Evolutionary conservation across 2,113 vertebrate species (phyloP), one percentile per base, ranked within the genome.

Genomic region (Heteronetta atricapilla): DNA sequence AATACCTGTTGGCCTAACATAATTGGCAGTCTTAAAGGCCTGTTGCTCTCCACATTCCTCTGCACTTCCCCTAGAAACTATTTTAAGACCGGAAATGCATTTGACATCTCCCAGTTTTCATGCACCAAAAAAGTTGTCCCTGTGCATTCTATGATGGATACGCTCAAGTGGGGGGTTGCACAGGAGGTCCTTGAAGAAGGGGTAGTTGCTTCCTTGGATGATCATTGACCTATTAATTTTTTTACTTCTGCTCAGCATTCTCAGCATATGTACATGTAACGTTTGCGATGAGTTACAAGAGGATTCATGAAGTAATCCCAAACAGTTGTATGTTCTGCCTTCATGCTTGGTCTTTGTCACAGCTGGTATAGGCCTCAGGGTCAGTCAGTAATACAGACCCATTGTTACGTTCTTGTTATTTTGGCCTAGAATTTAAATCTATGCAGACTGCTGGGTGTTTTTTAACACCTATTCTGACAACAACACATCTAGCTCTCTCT

Each of bases 61-160:
- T 29, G 76, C 3, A 10, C 11, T 86, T 42, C 11, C 2, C 7
- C 9, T 81, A 73, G 46, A 7, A 6, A 3, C 5, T 66, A 0
- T 80, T 86, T 86, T 62, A 77, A 76, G 34, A 20, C 13, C 52
- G 22, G 7, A 66, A 28, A 22, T 26, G 34, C 1, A 17, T 81
- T 48, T 94, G 44, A 34, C 3, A 21, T 55, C 42, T 83, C 88
- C 29, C 14, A 60, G 14, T 23, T 23, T 52, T 60, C 15, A 16
- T 13, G 12, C 31, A 40, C n/a, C 13, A 63, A 64, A 80, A 60
- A 64, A 1, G 4, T 73, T 64, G 20, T 5, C 21, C 33, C 23
- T 0, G 0, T n/a, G 42, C 11, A 10, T 85, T 74, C 19, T 84
- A 14, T 1, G 2, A 2, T 68, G 19, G 33, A 58, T 12, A 16